These are phyloP conservation scores for Tenthredo scrophulariae DNA, from an alignment of 2,888 invertebrate genomes.

Conservation along the genomic window DNA sequence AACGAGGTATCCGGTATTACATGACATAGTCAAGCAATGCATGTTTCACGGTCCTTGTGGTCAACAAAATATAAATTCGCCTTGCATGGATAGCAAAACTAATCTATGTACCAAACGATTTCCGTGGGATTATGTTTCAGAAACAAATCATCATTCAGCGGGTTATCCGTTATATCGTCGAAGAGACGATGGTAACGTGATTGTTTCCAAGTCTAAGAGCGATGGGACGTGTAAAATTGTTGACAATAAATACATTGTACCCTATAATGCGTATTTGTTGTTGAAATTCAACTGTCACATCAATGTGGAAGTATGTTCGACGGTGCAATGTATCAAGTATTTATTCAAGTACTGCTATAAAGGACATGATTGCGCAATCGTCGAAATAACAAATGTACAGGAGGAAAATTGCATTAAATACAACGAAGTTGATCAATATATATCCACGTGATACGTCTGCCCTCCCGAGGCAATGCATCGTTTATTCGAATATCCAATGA, in stretches of 20 bases:
- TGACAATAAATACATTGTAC: too few relatives aligned
- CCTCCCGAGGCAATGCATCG: slow-evolving; percentile 72
- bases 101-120: not conserved
- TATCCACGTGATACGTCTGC: slow-evolving; percentile 70
- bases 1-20: not conserved
- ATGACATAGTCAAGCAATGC: slow-evolving; percentile 46
- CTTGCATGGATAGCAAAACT: not conserved
- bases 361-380: slow-evolving; percentile 57
- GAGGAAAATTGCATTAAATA: not conserved
- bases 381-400: slow-evolving; percentile 45
- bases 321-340: slow-evolving; percentile 61
- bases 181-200: too few relatives aligned
- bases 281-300: slow-evolving; percentile 51
- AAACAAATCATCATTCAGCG: slow-evolving; percentile 3
- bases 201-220: not conserved
- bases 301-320: slow-evolving; percentile 62
- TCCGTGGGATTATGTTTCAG: not conserved
- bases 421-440: slow-evolving; percentile 69
- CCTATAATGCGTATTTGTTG: too few relatives aligned
- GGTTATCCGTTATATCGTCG: not conserved
- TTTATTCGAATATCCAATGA: not conserved
- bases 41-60: slow-evolving; percentile 64
- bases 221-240: not conserved
- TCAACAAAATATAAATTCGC: slow-evolving; percentile 16
- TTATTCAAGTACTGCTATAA: slow-evolving; percentile 62